Evolutionary conservation across 2,113 vertebrate genomes (phyloP), one percentile per base, ranked within the genome.

Genomic region (Paramormyrops kingsleyae): DNA sequence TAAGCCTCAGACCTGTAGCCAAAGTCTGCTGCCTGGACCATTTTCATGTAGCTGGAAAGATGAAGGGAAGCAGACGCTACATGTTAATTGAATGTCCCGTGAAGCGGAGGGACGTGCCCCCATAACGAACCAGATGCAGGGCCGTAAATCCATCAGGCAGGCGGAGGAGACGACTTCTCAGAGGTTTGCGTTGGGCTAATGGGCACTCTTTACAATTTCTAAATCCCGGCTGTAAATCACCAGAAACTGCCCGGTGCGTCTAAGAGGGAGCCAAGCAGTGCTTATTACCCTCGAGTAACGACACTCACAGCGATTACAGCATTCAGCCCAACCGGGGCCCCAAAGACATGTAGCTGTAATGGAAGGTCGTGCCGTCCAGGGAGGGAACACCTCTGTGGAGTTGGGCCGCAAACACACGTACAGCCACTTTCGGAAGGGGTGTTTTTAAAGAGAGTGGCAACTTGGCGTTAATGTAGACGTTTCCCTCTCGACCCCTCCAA

Each of bases 211-310:
- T 84, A 85, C 89, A 86, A 47, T 83, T 52, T 85, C 31, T 86
- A 85, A 89, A 85, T 59, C 52, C 52, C 21, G 19, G 19, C 35
- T 44, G 42, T 88, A 88, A 88, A 88, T 88, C 87, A 62, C 21
- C 42, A 19, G 19, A 84, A 52, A 9, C 27, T 15, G 53, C 50
- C 53, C 35, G 83, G 46, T n/a, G n/a, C 52, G 35, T 89, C 80
- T 85, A 62, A 89, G 47, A 50, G 83, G 17, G 21, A 86, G 44
- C 3, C 62, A 42, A 86, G 83, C 21, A 19, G 52, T 27, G 24
- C 24, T 86, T 89, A 89, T 85, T 85, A 44, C 42, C 42, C 15
- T 19, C 2, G n/a, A 56, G 84, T 56, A 35, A 39, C 35, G 21
- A 17, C 27, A 5, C 52, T 80, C 83, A 62, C 52, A 3, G 53